Conservation (phyloP, 2,888 invertebrate species). For the Lasioglossum calceatum region DNA sequence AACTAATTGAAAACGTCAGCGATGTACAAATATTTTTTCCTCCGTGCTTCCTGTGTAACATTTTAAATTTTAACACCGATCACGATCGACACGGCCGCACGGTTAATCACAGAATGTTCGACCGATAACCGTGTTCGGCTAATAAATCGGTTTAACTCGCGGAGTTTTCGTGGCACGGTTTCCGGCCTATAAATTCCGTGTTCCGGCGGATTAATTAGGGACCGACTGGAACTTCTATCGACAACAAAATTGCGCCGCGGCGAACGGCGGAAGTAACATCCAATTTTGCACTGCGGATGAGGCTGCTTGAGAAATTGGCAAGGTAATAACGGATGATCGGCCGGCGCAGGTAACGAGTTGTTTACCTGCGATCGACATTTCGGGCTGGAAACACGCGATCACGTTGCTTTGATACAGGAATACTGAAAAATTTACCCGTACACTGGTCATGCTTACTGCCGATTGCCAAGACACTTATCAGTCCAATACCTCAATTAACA, state of each 20-base stretch:
- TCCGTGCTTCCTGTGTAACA: not conserved
- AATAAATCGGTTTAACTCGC: conserved; percentile 6
- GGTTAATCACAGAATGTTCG: not conserved
- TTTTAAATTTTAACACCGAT: not conserved
- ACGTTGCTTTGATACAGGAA: not conserved
- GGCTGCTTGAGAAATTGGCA: conserved; percentile 13
- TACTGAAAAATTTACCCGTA: not conserved
- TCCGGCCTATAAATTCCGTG: conserved; percentile 17
- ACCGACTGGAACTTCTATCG: conserved; percentile 20
- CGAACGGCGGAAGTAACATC: not conserved
- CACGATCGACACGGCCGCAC: not conserved
- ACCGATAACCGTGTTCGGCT: conserved; percentile 6
- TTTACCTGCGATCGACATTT: conserved; percentile 5
- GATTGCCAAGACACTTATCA: not conserved
- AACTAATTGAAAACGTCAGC: conserved; percentile 12
- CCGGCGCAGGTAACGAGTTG: conserved; percentile 3
- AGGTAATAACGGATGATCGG: conserved; percentile 1
- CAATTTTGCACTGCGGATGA: conserved; percentile 14
- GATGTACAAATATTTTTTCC: not conserved
- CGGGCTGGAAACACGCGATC: not conserved
- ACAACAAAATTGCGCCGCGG: conserved; percentile 10
- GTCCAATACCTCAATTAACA: not conserved
- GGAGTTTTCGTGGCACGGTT: conserved; percentile 19
- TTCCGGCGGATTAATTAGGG: conserved; percentile 22
- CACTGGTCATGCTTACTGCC: not conserved